Conservation (phyloP, 2,113 vertebrate species). For the Apodemus speciosus region DNA sequence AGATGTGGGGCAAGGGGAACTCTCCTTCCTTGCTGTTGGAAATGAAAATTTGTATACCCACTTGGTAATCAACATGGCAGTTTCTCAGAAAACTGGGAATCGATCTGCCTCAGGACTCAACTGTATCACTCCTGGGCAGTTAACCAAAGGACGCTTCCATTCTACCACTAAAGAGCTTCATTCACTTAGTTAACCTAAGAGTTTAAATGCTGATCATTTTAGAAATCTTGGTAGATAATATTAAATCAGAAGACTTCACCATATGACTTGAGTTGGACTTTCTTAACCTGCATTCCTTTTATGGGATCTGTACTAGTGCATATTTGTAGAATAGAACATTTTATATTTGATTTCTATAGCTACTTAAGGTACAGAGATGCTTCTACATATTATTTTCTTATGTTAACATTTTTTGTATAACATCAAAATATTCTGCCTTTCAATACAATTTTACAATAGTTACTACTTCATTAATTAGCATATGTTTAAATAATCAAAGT, state of each 20-base stretch:
- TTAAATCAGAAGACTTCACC: neutral
- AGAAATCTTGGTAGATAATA: neutral
- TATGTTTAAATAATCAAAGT: neutral
- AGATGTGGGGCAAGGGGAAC: no score
- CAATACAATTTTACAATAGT: neutral
- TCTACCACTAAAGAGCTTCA: no score
- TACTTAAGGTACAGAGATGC: neutral
- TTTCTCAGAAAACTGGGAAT: no score
- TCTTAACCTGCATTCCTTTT: neutral
- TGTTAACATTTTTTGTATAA: neutral
- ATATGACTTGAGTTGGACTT: neutral
- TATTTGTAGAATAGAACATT: neutral
- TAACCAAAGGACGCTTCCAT: no score
- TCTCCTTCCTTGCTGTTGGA: no score
- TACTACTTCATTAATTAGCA: neutral
- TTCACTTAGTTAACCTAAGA: neutral
- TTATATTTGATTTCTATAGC: neutral
- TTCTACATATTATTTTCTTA: neutral
- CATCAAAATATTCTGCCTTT: neutral
- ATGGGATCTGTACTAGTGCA: accelerated
- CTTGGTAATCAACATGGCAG: no score
- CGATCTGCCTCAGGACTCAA: no score
- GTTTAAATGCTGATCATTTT: neutral
- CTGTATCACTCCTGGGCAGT: no score
- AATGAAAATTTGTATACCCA: no score